Evolutionary conservation across 2,113 vertebrate genomes (phyloP).

Genomic region (Loxodonta africana): DNA sequence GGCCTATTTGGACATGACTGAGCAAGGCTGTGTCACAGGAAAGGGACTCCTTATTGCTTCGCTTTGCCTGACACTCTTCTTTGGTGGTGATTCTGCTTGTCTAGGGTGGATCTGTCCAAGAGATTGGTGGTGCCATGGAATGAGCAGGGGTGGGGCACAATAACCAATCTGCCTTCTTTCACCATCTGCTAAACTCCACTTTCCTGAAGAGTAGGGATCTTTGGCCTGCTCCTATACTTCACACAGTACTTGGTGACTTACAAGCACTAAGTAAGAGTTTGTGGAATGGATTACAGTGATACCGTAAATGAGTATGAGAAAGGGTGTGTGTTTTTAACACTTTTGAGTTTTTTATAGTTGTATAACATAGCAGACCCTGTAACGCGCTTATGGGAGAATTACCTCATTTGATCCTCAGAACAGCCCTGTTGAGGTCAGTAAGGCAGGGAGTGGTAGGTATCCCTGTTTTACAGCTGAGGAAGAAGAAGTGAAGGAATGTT

Average conservation of each 20-base stretch:
- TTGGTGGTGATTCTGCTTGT: slow-evolving; percentile 44
- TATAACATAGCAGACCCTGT: slow-evolving; percentile 6
- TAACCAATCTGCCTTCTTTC: neutral
- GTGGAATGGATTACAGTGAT: slow-evolving; percentile 30
- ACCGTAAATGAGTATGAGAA: neutral
- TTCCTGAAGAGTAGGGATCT: neutral
- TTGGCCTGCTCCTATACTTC: neutral
- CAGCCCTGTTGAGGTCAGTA: slow-evolving; percentile 24
- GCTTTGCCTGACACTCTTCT: slow-evolving; percentile 46
- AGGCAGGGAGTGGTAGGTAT: slow-evolving; percentile 8
- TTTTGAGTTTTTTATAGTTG: neutral
- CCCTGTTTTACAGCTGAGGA: slow-evolving; percentile 48
- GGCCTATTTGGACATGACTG: neutral
- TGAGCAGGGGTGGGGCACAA: neutral
- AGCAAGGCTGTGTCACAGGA: slow-evolving; percentile 41
- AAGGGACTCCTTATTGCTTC: slow-evolving; percentile 38
- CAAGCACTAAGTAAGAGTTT: slow-evolving; percentile 25
- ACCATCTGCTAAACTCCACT: neutral
- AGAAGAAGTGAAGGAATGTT: slow-evolving; percentile 57
- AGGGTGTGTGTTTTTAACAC: slow-evolving; percentile 25
- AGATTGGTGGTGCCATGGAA: neutral
- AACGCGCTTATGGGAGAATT: neutral
- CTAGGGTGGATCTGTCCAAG: neutral
- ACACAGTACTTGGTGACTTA: neutral
- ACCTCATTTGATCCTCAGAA: slow-evolving; percentile 47